These are phyloP conservation scores for Pao palembangensis DNA, from an alignment of 2,113 vertebrate species.

Conservation along the genomic window DNA sequence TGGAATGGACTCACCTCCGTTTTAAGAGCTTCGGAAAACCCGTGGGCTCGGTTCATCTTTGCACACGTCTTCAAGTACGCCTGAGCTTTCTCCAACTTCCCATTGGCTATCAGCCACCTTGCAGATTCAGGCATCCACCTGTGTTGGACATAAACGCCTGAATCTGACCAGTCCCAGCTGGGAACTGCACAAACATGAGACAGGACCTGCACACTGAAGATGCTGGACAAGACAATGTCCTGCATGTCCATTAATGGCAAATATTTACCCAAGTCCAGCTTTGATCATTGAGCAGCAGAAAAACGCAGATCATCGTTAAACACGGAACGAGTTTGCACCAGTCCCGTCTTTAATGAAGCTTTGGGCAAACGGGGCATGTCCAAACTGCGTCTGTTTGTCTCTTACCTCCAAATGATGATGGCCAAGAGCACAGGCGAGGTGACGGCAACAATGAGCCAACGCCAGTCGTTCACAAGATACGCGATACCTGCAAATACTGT, in stretches of 20 bases:
- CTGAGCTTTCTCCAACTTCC: conserved; percentile 77
- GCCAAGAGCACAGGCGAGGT: conserved; percentile 63
- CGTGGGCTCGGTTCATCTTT: conserved; percentile 71
- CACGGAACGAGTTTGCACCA: no score
- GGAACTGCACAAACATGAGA: neutral
- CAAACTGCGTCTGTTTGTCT: neutral
- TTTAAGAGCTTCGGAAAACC: conserved; percentile 54
- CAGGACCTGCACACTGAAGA: neutral
- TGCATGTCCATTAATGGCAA: neutral
- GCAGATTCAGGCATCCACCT: conserved; percentile 94
- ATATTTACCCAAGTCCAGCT: no score
- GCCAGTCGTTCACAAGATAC: conserved; percentile 74
- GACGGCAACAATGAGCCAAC: conserved; percentile 59
- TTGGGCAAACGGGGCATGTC: neutral
- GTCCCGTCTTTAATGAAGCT: no score
- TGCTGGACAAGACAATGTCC: no score
- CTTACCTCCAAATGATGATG: conserved; percentile 73
- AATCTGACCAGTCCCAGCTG: no score
- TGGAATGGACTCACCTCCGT: conserved; percentile 68
- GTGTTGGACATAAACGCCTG: neutral
- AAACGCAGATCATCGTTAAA: no score
- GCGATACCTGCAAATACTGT: conserved; percentile 56
- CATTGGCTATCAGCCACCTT: conserved; percentile 86
- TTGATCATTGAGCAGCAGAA: no score
- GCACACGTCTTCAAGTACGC: conserved; percentile 80